Base-by-base conservation (phyloP, 2,888 invertebrate species). In the Microctonus brassicae region DNA sequence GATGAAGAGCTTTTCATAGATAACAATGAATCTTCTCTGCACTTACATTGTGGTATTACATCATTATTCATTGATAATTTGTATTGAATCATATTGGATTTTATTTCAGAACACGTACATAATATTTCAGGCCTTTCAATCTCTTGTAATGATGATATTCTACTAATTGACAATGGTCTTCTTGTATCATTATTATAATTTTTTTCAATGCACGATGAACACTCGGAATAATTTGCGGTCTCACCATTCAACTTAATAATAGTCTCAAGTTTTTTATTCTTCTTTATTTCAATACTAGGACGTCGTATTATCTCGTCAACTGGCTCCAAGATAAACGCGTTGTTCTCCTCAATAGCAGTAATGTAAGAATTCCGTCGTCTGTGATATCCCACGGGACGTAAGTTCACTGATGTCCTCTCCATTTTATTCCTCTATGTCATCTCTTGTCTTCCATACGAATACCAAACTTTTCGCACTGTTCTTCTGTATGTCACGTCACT, bases 291-390 rank as follows among this genome's bases (percentile, higher is more conserved):
- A 67, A 74, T 64, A 70, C 77, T 74, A 34, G 60, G 70, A 36
- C 75, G 72, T 42, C 75, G 75, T 13, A 68, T 58, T 26, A 69
- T 57, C 57, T 79, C 79, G 11, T n/a, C n/a, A n/a, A 61, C 69
- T 4, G 72, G 42, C 66, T 80, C 79, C 47, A 47, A 47, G 33
- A 76, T 77, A n/a, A 72, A 65, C 55, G 69, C 63, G 22, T 78
- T 76, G 67, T 78, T 78, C 42, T 80, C 78, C 61, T 74, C 73
- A 75, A 84, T 77, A 33, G 84, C 84, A 11, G 76, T 80, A 71
- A 73, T 78, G 72, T 85, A 85, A 33, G 84, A 84, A 70, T 81
- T 73, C 53, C 85, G 80, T 57, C 83, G 82, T 42, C 72, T 78
- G 58, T 72, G 55, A 68, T 52, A 36, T 69, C 68, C 72, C 55